These are phyloP conservation scores for Melanotaenia trifasciata DNA, from an alignment of 2,797 vertebrate species.

Conservation along the genomic window DNA sequence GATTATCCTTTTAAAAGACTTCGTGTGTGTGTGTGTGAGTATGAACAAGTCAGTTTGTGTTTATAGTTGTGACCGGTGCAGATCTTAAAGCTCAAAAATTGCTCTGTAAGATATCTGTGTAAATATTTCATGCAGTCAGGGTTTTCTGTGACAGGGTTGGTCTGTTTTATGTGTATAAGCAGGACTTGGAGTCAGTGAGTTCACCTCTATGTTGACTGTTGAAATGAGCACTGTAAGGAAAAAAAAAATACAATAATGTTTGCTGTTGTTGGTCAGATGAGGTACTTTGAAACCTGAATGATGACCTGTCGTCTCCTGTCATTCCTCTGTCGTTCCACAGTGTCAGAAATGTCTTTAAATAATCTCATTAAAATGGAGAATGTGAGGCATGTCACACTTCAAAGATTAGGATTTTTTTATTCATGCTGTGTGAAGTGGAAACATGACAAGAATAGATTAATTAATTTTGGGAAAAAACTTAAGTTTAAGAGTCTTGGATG, in stretches of 20 bases:
- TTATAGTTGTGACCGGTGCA: conserved; percentile 34
- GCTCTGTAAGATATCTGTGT: conserved; percentile 59
- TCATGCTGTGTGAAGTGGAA: neutral
- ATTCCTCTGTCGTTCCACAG: conserved; percentile 19
- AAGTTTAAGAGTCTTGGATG: neutral
- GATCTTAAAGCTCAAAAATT: conserved; percentile 23
- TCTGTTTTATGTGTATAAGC: conserved; percentile 26
- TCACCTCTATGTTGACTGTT: conserved; percentile 22
- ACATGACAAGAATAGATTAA: neutral
- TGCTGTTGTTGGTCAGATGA: conserved; percentile 50
- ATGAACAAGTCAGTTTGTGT: conserved; percentile 46
- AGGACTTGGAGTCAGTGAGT: conserved; percentile 5
- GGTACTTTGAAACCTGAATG: conserved; percentile 55
- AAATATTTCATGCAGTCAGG: conserved; percentile 51
- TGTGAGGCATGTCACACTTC: conserved; percentile 10
- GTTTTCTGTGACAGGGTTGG: conserved; percentile 16
- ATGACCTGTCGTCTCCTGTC: conserved; percentile 38
- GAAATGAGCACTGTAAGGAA: conserved; percentile 24
- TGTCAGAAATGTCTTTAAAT: conserved; percentile 52
- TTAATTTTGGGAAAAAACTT: neutral
- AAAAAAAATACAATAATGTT: conserved; percentile 18
- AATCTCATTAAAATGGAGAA: conserved; percentile 35
- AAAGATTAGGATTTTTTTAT: conserved; percentile 9
- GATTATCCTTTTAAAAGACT: conserved; percentile 27
- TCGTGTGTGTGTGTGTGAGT: conserved; percentile 28